Base-by-base conservation (phyloP, 2,888 invertebrate species). In the Platerodrilus igneus region DNA sequence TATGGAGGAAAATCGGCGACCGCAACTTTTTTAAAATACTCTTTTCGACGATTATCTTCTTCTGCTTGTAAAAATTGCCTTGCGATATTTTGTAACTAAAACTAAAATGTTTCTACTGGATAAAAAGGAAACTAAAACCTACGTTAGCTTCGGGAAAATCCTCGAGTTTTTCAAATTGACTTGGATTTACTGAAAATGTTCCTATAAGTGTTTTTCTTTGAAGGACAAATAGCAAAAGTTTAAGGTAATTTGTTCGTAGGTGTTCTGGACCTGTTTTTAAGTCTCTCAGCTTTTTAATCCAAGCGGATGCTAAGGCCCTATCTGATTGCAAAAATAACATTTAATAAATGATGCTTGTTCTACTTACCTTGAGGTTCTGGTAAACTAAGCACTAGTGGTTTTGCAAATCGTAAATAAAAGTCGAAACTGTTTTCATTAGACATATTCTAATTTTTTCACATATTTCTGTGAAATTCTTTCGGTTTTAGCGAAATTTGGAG, bases 211-310 rank as follows among this genome's bases (percentile, higher is more conserved):
- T 59, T 39, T 64, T 57, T 4, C 64, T 53, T 51, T 72, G 71
- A 43, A 73, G 53, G 3, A 65, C 65, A 39, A 70, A 68, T 2
- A 73, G 55, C 10, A 73, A 52, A 16, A 73, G 55, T 53, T 72
- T 71, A 2, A 72, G 50, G 42, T 69, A 70, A 38, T 68, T 63
- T 3, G 63, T 64, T 28, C 64, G 53, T 15, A 66, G 49, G 26
- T 59, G 55, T 26, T 62, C 62, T 3, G 51, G 34, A 4, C 60
- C 64, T 1, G 46, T 30, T n/a, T 49, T 30, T 17, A 56, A 56
- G n/a, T 60, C 55, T 20, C 52, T 47, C 25, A 70, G 56, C 48
- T 68, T 70, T 45, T 66, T 63, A 13, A 70, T 51, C 72, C 72
- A 72, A 42, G 65, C 59, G 18, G 69, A 65, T n/a, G 70, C 69